phyloP scores from a whole-genome alignment of 2,113 vertebrate genomes.

The Abramis brama region DNA sequence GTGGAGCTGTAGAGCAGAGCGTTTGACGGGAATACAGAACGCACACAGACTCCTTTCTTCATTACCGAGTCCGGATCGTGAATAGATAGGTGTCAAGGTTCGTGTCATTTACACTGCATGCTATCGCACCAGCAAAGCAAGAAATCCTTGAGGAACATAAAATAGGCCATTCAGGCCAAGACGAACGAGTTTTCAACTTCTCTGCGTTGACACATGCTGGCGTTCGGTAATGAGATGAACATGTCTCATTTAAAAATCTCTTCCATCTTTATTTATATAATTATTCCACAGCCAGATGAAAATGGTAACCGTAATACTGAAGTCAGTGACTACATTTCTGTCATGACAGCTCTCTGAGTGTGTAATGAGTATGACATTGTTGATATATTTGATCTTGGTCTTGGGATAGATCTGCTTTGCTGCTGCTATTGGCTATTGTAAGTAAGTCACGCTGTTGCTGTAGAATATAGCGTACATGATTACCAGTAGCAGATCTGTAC shows the following conservation, averaged over 20 bases:
- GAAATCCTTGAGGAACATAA: constrained; percentile 8
- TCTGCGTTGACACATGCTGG: not conserved
- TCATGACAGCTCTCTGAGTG: no score
- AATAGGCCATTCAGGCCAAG: not conserved
- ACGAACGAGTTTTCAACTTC: not conserved
- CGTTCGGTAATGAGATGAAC: not conserved
- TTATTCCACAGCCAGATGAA: no score
- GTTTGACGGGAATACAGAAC: constrained; percentile 3
- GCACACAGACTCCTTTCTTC: constrained; percentile 50
- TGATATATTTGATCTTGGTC: no score
- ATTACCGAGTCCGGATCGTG: constrained; percentile 56
- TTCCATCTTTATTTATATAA: no score
- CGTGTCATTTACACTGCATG: not conserved
- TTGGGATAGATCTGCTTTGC: no score
- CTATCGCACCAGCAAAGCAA: not conserved
- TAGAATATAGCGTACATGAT: no score
- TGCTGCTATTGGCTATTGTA: no score
- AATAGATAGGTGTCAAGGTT: constrained; percentile 58
- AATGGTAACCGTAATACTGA: no score
- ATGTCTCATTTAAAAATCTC: not conserved
- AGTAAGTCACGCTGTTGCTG: no score
- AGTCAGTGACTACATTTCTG: no score
- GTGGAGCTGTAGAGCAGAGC: not conserved
- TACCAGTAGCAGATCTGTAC: no score
- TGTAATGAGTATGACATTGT: no score